Conservation (phyloP, 2,888 invertebrate genomes). For the Chaetogeoica ovagalla region DNA sequence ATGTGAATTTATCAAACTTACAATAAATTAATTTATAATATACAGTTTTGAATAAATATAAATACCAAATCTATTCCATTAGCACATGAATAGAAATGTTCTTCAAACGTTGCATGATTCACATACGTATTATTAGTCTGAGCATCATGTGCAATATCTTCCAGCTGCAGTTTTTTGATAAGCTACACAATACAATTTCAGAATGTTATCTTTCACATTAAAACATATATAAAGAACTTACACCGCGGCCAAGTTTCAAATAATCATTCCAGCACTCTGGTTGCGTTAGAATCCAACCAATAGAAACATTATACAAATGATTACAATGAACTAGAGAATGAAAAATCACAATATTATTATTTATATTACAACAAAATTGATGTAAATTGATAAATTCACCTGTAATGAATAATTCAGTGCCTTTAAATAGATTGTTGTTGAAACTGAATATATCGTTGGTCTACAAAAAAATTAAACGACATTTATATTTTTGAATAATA, state of each 20-base stretch:
- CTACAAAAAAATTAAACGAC: not conserved
- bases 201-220: not conserved
- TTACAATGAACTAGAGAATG: slow-evolving; percentile 28
- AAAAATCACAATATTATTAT: not conserved
- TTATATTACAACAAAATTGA: not conserved
- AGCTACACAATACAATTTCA: slow-evolving; percentile 6
- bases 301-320: slow-evolving; percentile 23
- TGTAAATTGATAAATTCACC: slow-evolving; percentile 62
- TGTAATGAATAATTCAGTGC: slow-evolving; percentile 71
- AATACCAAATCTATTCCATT: slow-evolving; percentile 39
- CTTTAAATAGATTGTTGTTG: slow-evolving; percentile 70
- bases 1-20: not conserved
- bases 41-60: not conserved
- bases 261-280: slow-evolving; percentile 35
- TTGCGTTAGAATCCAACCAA: slow-evolving; percentile 38
- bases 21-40: too few relatives aligned
- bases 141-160: slow-evolving; percentile 13
- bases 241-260: slow-evolving; percentile 13
- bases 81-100: slow-evolving; percentile 16
- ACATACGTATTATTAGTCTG: slow-evolving; percentile 2
- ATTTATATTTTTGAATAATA: too few relatives aligned
- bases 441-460: slow-evolving; percentile 60
- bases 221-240: not conserved
- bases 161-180: slow-evolving; percentile 24
- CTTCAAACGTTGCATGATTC: slow-evolving; percentile 1